Evolutionary conservation across 2,113 vertebrate species (phyloP).

Genomic region (Tupaia tana): DNA sequence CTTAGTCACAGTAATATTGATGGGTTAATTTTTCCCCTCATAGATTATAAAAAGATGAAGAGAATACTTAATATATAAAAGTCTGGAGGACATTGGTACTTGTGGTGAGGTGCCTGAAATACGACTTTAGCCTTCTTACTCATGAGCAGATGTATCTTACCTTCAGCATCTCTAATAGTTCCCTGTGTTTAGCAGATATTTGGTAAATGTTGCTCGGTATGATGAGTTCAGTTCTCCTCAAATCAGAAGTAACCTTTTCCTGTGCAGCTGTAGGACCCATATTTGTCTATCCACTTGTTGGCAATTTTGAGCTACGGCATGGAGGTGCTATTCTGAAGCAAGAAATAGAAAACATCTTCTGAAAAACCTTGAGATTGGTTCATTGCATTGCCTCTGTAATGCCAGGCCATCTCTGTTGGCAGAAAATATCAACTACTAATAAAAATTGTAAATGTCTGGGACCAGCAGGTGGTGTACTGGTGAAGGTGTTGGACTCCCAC

Average conservation of each 20-base stretch:
- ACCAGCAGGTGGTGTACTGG: no score
- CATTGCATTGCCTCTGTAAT: conserved; percentile 65
- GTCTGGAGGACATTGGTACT: neutral
- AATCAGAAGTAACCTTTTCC: conserved; percentile 75
- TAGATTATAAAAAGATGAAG: conserved; percentile 46
- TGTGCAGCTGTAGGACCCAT: conserved; percentile 70
- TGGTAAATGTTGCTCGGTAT: neutral
- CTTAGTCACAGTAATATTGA: neutral
- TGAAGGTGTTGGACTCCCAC: no score
- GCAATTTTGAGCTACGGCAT: conserved; percentile 86
- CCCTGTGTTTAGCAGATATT: neutral
- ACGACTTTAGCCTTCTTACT: neutral
- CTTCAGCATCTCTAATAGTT: neutral
- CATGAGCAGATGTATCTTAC: neutral
- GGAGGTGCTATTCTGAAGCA: conserved; percentile 56
- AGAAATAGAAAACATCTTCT: conserved; percentile 65
- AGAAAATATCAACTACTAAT: conserved; percentile 58
- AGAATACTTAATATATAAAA: conserved; percentile 30
- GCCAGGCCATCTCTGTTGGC: conserved; percentile 47
- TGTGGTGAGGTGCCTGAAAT: rapidly evolving
- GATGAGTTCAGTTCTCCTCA: neutral
- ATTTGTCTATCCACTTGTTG: conserved; percentile 84
- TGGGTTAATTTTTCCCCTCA: neutral
- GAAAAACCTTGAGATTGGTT: conserved; percentile 72
- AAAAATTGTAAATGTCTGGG: neutral